These are phyloP conservation scores for Coryphaenoides rupestris DNA, from an alignment of 2,113 vertebrate species.

Conservation along the genomic window DNA sequence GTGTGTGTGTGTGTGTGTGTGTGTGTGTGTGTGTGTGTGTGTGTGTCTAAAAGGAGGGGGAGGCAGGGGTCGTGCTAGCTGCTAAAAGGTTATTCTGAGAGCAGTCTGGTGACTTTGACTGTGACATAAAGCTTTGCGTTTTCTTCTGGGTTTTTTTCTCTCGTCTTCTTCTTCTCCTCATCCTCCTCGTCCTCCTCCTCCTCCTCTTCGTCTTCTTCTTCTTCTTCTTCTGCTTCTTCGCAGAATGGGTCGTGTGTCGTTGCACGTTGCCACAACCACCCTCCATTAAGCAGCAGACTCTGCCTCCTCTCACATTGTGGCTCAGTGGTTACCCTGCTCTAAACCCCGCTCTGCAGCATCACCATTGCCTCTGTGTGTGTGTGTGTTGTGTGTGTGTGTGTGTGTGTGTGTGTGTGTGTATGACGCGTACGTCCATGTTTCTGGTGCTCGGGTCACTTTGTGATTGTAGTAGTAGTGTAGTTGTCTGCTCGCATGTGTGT, in stretches of 20 bases:
- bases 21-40: too few species aligned
- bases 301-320: background rate
- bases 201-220: slow-evolving; percentile 19
- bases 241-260: slow-evolving; percentile 10
- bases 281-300: too few species aligned
- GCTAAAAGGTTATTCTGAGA: slow-evolving; percentile 39
- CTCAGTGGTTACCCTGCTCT: slow-evolving; percentile 35
- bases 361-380: slow-evolving; percentile 28
- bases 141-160: too few species aligned
- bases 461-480: too few species aligned
- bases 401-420: background rate
- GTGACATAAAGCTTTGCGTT: slow-evolving; percentile 1
- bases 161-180: too few species aligned
- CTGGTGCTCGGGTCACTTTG: background rate
- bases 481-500: too few species aligned
- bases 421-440: slow-evolving; percentile 2
- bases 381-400: slow-evolving; percentile 8
- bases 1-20: background rate
- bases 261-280: slow-evolving; percentile 11
- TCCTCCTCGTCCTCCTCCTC: slow-evolving; percentile 3
- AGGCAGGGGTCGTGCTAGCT: slow-evolving; percentile 26
- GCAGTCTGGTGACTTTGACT: slow-evolving; percentile 12
- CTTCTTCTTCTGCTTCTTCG: slow-evolving; percentile 1
- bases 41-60: slow-evolving; percentile 46
- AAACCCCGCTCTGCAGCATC: slow-evolving; percentile 43